Evolutionary conservation across 2,888 invertebrate species (phyloP).

Genomic region (Lamellibrachia columna): DNA sequence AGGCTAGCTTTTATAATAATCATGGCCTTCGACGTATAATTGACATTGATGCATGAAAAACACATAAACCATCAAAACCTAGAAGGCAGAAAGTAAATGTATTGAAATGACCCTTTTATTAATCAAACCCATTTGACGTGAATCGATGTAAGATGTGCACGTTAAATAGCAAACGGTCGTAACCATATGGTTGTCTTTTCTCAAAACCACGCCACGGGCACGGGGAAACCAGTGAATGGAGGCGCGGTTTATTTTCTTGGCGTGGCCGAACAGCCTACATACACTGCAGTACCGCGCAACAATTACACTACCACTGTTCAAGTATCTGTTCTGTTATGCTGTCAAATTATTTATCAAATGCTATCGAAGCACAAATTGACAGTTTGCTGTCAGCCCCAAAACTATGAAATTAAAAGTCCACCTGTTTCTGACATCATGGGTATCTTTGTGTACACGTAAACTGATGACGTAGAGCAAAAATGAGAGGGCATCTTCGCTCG

Average conservation of each 20-base stretch:
- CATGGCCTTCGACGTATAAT: too few relatives aligned
- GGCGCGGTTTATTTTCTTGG: not conserved
- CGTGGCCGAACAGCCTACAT: not conserved
- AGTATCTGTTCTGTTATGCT: not conserved
- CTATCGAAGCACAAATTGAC: not conserved
- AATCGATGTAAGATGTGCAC: not conserved
- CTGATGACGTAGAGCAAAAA: conserved; percentile 43
- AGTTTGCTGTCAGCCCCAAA: not conserved
- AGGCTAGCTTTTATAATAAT: too few relatives aligned
- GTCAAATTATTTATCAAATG: not conserved
- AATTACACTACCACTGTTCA: not conserved
- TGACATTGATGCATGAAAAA: too few relatives aligned
- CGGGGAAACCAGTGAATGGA: not conserved
- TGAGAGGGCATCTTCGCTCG: conserved; percentile 25
- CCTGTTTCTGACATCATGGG: not conserved
- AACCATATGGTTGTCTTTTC: conserved; percentile 10
- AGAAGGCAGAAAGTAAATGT: too few relatives aligned
- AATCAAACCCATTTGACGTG: not conserved
- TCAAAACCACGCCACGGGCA: not conserved
- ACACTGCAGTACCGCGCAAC: not conserved
- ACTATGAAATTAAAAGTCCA: not conserved
- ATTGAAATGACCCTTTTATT: not conserved
- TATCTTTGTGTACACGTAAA: conserved; percentile 36
- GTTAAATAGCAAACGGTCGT: not conserved
- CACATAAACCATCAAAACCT: too few relatives aligned